phyloP scores from a whole-genome alignment of 2,888 invertebrate genomes.

The Liposcelis brunnea region DNA sequence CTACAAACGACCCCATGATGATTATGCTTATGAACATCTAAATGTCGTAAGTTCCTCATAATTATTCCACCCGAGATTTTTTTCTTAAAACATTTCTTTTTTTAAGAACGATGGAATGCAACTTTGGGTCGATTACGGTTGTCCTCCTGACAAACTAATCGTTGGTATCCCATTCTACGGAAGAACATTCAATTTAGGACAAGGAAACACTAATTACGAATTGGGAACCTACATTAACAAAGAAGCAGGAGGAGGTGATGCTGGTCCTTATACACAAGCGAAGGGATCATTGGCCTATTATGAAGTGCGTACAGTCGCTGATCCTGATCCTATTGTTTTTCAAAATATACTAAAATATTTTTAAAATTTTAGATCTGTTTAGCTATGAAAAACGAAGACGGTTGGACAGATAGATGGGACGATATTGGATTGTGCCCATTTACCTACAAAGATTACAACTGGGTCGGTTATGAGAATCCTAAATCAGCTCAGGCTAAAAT shows the following conservation, averaged over 20 bases:
- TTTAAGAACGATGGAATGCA: slow-evolving; percentile 66
- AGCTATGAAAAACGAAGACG: slow-evolving; percentile 47
- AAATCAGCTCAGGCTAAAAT: slow-evolving; percentile 73
- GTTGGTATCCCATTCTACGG: slow-evolving; percentile 85
- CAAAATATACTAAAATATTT: background rate
- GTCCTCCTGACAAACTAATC: slow-evolving; percentile 68
- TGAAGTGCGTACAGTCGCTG: slow-evolving; percentile 35
- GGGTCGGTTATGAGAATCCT: slow-evolving; percentile 79
- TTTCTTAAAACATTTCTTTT: background rate
- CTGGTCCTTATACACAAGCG: slow-evolving; percentile 72
- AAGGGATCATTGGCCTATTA: slow-evolving; percentile 77
- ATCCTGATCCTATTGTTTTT: slow-evolving; percentile 1
- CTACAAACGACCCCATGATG: slow-evolving; percentile 70
- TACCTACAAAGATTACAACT: slow-evolving; percentile 56
- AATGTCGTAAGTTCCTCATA: slow-evolving; percentile 56
- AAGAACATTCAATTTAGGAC: slow-evolving; percentile 63
- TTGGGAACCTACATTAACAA: slow-evolving; percentile 78
- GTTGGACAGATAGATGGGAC: slow-evolving; percentile 76
- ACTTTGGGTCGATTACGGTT: slow-evolving; percentile 79
- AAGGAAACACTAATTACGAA: slow-evolving; percentile 65
- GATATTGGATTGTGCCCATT: slow-evolving; percentile 67
- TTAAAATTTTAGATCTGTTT: slow-evolving; percentile 47
- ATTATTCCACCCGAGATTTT: too few relatives aligned
- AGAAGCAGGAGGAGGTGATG: slow-evolving; percentile 72
- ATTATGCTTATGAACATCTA: slow-evolving; percentile 75